Base-by-base conservation (phyloP, 2,113 vertebrate genomes). In the Bucco capensis region DNA sequence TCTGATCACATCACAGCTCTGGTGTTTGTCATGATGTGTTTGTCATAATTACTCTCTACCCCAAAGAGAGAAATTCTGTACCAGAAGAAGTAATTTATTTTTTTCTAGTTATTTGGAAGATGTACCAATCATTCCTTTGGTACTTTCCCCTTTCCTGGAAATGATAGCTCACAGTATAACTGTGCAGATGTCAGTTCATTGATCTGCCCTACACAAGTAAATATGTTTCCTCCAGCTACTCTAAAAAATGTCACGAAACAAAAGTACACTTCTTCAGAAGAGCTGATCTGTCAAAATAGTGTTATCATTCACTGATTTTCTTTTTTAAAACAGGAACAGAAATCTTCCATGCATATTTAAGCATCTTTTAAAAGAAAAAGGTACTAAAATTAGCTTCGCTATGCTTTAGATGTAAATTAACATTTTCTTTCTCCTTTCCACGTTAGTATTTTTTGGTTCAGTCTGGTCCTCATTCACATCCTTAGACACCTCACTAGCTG, bases 261-360 rank as follows among this genome's bases (percentile, higher is more conserved):
- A 67, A 92, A 95, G 58, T 73, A 37, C 31, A 69, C 18, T 69
- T 83, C 81, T 72, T 87, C 83, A 85, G 38, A 72, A 89, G 47
- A 94, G 27, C 58, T 87, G 47, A 84, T 82, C 90, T 92, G 93
- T 93, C 93, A 96, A 86, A 94, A 94, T 47, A 92, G 66, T 42
- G 58, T 87, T 92, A 82, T 67, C 33, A 42, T 79, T 94, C 90
- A 80, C 44, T 44, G 77, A 53, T 54, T 71, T 25, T 31, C 42
- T 66, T 62, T 87, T 90, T 86, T 83, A 7, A 65, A 91, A 69
- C 27, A 86, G 76, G 51, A 87, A 85, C 74, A 93, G 82, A 89
- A 89, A 25, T 14, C 65, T 92, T 76, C 84, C 37, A 19, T 90
- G 85, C 93, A 83, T 96, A 91, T 90, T 95, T 95, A 90, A 96